Evolutionary conservation across 37 sponge, comb jelly and placozoan species (phyloP).

Genomic region (Ianthella basta): DNA sequence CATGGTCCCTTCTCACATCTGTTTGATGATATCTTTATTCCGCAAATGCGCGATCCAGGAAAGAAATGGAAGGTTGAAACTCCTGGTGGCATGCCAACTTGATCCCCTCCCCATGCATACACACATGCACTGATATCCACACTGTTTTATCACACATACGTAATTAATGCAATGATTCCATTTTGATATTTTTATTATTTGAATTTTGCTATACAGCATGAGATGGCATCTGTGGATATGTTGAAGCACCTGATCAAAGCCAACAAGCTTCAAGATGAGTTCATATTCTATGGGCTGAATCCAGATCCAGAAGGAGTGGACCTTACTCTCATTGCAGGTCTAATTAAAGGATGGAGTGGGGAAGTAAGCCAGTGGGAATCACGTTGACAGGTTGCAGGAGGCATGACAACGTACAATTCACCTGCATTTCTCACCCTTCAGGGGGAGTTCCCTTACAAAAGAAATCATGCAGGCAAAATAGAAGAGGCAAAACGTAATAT

Average conservation of each 20-base stretch:
- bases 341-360: conserved; percentile 70
- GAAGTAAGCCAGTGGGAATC: too few relatives aligned
- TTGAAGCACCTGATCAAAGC: conserved; percentile 75
- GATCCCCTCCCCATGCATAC: neutral
- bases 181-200: too few relatives aligned
- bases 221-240: conserved; percentile 88
- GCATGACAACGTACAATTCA: too few relatives aligned
- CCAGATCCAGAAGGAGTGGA: conserved; percentile 75
- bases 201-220: too few relatives aligned
- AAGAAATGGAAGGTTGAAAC: conserved; percentile 41
- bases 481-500: too few relatives aligned
- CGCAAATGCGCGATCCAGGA: conserved; percentile 37
- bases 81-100: neutral
- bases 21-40: conserved; percentile 89
- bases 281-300: conserved; percentile 66
- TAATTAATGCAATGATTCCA: too few relatives aligned
- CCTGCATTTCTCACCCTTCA: too few relatives aligned
- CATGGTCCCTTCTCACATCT: conserved; percentile 97
- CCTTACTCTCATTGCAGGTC: conserved; percentile 85
- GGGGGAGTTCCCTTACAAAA: too few relatives aligned
- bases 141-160: too few relatives aligned
- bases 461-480: too few relatives aligned
- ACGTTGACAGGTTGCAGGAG: too few relatives aligned
- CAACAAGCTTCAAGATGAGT: conserved; percentile 56
- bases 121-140: neutral